These are phyloP conservation scores for Dorcus hopei DNA, from an alignment of 2,888 invertebrate species.

Conservation along the genomic window DNA sequence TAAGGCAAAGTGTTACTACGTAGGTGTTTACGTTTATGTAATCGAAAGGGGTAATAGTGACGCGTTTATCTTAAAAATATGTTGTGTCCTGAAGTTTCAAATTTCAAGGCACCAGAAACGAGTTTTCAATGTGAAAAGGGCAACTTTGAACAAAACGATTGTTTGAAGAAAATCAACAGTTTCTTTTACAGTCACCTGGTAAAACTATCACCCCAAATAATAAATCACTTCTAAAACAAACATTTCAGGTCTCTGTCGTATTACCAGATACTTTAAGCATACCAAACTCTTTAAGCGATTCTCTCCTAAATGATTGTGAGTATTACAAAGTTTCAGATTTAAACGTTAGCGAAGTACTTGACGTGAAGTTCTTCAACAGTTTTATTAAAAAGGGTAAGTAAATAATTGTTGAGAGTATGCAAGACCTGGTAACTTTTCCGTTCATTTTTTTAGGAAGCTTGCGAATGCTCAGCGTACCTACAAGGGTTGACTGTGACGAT, in stretches of 20 bases:
- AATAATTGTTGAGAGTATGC: constrained; percentile 2
- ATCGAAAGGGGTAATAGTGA: too few species aligned
- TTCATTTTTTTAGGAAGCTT: constrained; percentile 45
- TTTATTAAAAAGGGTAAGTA: constrained; percentile 57
- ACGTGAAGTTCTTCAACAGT: constrained; percentile 53
- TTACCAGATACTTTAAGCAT: constrained; percentile 51
- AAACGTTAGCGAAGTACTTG: constrained; percentile 48
- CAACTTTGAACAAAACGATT: constrained; percentile 31
- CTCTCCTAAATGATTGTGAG: constrained; percentile 51
- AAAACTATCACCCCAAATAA: constrained; percentile 29
- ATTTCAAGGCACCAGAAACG: constrained; percentile 51
- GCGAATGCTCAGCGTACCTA: constrained; percentile 50
- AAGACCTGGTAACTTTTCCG: constrained; percentile 4
- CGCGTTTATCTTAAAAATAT: constrained; percentile 35
- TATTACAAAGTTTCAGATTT: constrained; percentile 55
- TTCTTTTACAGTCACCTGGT: constrained; percentile 57
- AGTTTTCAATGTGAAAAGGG: constrained; percentile 41
- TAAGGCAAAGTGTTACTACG: too few species aligned
- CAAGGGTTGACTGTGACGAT: constrained; percentile 54
- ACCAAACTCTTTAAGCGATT: constrained; percentile 44
- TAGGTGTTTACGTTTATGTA: too few species aligned
- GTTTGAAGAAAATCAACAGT: constrained; percentile 40
- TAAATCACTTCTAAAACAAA: constrained; percentile 1
- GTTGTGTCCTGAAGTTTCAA: constrained; percentile 59
- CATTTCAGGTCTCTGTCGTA: constrained; percentile 53